A percentile compares a stretch with the other conserved stretches of the same genome.
Evolutionary conservation across 2,797 vertebrate species (phyloP).

Genomic region (Ibycter americanus): DNA sequence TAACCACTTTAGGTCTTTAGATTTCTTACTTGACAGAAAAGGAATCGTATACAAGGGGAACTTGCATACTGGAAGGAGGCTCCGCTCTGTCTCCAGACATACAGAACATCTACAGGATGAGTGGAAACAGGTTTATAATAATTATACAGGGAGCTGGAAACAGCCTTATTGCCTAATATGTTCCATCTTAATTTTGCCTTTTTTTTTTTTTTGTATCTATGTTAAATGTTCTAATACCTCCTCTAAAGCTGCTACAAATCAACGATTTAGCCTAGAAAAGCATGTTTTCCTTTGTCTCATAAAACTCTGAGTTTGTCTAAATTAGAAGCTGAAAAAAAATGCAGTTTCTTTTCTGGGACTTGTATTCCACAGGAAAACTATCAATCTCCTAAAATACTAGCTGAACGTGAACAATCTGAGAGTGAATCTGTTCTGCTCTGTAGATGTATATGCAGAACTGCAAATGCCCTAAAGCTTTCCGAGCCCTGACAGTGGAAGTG

Average conservation of each 20-base stretch:
- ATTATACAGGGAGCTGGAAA: neutral
- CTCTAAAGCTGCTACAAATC: neutral
- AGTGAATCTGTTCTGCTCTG: neutral
- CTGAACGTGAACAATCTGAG: neutral
- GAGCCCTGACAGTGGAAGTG: neutral
- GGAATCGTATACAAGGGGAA: conserved; percentile 34
- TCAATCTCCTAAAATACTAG: neutral
- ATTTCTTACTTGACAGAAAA: conserved; percentile 31
- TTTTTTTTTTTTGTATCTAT: neutral
- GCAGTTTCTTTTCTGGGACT: neutral
- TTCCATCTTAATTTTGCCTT: conserved; percentile 1
- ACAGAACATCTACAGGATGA: conserved; percentile 10
- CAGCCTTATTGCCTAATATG: neutral
- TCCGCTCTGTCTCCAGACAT: conserved; percentile 30
- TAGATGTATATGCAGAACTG: neutral
- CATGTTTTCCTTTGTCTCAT: neutral
- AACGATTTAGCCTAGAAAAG: neutral
- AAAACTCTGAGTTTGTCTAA: neutral
- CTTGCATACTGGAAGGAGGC: neutral
- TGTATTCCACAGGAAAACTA: neutral
- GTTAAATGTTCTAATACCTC: neutral
- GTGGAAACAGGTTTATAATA: conserved; percentile 19
- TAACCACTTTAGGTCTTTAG: conserved; percentile 14
- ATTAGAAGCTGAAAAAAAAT: neutral
- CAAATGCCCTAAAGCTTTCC: neutral